Conservation (phyloP, 23 tunicate genomes). For the Trididemnum nubilum region DNA sequence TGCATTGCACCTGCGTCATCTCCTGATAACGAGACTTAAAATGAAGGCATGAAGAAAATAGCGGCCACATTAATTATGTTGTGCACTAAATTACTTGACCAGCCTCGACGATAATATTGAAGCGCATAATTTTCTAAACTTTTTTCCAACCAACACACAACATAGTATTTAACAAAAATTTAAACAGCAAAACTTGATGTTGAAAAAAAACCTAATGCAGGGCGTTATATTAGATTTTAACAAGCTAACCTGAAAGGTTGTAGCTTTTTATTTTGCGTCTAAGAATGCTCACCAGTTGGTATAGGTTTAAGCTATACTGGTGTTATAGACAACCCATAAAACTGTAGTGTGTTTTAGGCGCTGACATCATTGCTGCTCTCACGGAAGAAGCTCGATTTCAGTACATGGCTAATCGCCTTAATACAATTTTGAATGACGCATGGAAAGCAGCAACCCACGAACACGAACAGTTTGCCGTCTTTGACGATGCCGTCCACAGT, state of each 20-base stretch:
- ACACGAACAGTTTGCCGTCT: constrained; percentile 7
- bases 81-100: too few species aligned
- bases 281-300: neutral
- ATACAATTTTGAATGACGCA: constrained; percentile 17
- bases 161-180: too few species aligned
- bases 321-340: neutral
- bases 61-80: too few species aligned
- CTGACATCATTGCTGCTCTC: constrained; percentile 18
- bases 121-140: too few species aligned
- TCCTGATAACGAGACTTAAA: too few species aligned
- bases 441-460: constrained; percentile 13
- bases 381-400: constrained; percentile 8
- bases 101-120: too few species aligned
- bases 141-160: too few species aligned
- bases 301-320: neutral
- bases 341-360: constrained; percentile 1
- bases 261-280: neutral
- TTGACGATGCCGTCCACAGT: constrained; percentile 1
- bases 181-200: too few species aligned
- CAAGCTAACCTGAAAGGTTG: neutral
- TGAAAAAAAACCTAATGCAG: neutral
- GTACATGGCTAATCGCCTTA: constrained; percentile 16
- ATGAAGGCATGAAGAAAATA: too few species aligned
- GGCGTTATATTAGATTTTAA: neutral
- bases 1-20: too few species aligned